Evolutionary conservation across 2,888 invertebrate species (phyloP).

Genomic region (Folsomia manolachei): DNA sequence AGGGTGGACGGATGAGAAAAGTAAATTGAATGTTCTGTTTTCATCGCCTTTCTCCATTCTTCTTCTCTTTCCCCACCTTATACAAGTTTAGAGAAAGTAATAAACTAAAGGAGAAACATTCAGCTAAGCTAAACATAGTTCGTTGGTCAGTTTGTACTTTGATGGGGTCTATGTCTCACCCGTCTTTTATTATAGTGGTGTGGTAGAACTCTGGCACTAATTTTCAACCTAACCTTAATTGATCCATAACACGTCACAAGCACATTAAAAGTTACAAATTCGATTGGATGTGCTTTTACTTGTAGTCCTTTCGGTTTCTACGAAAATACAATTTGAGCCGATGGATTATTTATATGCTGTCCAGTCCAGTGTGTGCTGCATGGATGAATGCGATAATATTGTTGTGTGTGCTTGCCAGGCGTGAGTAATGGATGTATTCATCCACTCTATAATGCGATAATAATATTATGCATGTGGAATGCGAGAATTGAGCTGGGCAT

Average conservation of each 20-base stretch:
- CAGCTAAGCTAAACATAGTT: too few relatives aligned
- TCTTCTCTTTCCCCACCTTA: background rate
- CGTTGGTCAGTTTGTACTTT: background rate
- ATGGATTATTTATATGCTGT: background rate
- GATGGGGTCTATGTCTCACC: too few relatives aligned
- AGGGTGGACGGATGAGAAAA: background rate
- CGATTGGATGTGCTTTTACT: conserved; percentile 8
- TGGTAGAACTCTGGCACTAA: conserved; percentile 33
- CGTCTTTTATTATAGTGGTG: too few relatives aligned
- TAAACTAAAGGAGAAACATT: background rate
- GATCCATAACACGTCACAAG: conserved; percentile 37
- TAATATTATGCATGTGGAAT: conserved; percentile 2
- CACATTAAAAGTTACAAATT: conserved; percentile 31
- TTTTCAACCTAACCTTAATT: conserved; percentile 43
- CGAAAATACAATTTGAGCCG: background rate
- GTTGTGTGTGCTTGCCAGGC: too few relatives aligned
- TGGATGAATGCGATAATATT: too few relatives aligned
- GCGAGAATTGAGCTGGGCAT: background rate
- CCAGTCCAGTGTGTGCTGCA: background rate
- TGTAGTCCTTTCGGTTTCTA: background rate
- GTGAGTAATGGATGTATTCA: conserved; percentile 10
- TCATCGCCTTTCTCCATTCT: background rate
- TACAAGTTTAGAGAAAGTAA: background rate
- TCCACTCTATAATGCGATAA: conserved; percentile 7
- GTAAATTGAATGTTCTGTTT: background rate